Base-by-base conservation (phyloP, 2,797 vertebrate species). In the Sandelia bainsii region DNA sequence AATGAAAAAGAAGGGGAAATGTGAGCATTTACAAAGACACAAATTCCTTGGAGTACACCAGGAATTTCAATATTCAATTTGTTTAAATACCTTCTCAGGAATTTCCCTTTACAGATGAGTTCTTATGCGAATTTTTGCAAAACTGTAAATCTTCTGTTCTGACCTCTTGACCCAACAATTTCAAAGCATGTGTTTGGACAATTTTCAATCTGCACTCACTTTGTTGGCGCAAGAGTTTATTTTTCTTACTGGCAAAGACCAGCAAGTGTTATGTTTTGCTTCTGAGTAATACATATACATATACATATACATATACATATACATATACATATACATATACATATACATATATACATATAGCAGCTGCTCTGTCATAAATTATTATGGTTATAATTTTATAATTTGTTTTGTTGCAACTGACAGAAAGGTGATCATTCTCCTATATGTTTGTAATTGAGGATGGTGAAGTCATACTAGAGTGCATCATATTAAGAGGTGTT, bases 61-160 rank as follows among this genome's bases (percentile, higher is more conserved):
- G 22, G 20, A 60, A 56, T 54, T 72, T 72, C 13, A 44, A 42
- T 62, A 44, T 68, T 56, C 1, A 29, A 44, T 27, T 17, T 11
- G 7, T 48, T 58, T 13, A 8, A 63, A 68, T 29, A 13, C 1
- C 53, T 25, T 23, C 27, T 51, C 12, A 6, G 5, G 29, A 39
- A 40, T 62, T 16, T 58, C 32, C 11, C 37, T 44, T 50, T 20
- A 14, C 4, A 20, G 9, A 6, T 53, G 17, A 49, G 5, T 20
- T 44, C 1, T 54, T 42, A 10, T n/a, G 25, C 16, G 6, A 37
- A 27, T 20, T n/a, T 27, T 50, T 20, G 3, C 22, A 29, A 57
- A 48, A 8, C 1, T 0, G 6, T 12, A 16, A 32, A 32, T 65
- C 16, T 32, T 62, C 8, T n/a, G 52, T 32, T 57, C 20, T 45